These are phyloP conservation scores for Antheraea pernyi DNA, from an alignment of 1,140 invertebrate genomes.

Conservation along the genomic window DNA sequence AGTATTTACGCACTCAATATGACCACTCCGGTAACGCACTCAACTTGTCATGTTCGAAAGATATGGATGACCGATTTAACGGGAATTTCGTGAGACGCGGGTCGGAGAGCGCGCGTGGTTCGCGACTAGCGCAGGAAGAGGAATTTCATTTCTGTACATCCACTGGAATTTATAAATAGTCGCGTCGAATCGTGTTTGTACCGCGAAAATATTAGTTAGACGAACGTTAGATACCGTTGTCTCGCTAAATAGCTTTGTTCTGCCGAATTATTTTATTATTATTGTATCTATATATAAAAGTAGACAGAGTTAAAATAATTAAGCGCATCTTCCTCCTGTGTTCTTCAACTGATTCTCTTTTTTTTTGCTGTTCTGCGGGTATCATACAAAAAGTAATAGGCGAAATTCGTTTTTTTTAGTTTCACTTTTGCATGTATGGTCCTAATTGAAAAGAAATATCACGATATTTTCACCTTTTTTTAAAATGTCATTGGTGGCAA, in stretches of 20 bases:
- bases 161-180: constrained; percentile 75
- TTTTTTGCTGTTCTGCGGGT: too few species aligned
- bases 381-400: too few species aligned
- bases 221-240: constrained; percentile 9
- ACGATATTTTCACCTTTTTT: too few species aligned
- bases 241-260: constrained; percentile 5
- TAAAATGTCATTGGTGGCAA: too few species aligned
- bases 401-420: too few species aligned
- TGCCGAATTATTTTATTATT: not conserved
- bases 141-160: constrained; percentile 62
- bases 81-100: constrained; percentile 8
- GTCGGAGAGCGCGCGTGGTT: constrained; percentile 36
- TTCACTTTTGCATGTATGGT: too few species aligned
- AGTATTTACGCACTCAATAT: constrained; percentile 49
- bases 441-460: too few species aligned
- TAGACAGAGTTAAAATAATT: too few species aligned
- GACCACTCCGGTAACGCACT: constrained; percentile 42
- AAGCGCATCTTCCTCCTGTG: too few species aligned
- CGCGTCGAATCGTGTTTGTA: constrained; percentile 42
- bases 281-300: too few species aligned
- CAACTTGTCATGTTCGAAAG: constrained; percentile 41
- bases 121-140: constrained; percentile 61
- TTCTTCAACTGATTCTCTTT: too few species aligned
- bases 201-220: constrained; percentile 43
- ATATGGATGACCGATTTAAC: not conserved